Base-by-base conservation (phyloP, 2,888 invertebrate species). In the Meteorus cinctellus region DNA sequence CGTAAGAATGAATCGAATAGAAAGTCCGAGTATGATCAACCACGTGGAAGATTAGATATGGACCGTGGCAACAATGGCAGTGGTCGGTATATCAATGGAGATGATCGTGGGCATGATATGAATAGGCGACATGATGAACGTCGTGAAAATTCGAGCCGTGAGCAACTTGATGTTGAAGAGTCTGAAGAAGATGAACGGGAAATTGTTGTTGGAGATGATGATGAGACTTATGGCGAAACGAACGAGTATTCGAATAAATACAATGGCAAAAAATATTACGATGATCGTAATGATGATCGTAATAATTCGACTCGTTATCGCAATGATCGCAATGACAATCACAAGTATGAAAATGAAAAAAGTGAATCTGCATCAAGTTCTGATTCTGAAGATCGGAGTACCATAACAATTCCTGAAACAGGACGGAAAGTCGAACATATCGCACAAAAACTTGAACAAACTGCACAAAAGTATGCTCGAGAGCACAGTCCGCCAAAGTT, bases 401-500 rank as follows among this genome's bases (percentile, higher is more conserved):
- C 89, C 2, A 86, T 89, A 3, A 88, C 89, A 0, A 88, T 89
- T 34, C 89, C 89, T 1, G 87, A 89, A 67, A 85, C 83, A 0
- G 88, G 88, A 0, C 81, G 89, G 4, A 89, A 89, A 51, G 89
- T 89, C 14, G 89, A 89, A 72, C 89, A 89, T 60, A 89, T 89
- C 12, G 86, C 89, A 0, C 89, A 89, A 78, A 89, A 89, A 73
- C 80, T 89, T 8, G 89, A 89, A 74, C 89, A 89, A 75, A 89
- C 89, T 0, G 89, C 89, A 0, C 89, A 89, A 73, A 89, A 89
- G 70, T 89, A 89, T 72, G 89, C 89, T 0, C 81, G 88, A 4
- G 89, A 89, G 69, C 87, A 89, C 68, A 89, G 89, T 60, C 89
- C 89, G 0, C 87, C 89, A 5, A 89, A 89, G 71, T 88, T 87